Conservation (phyloP, 2,797 vertebrate species). For the Heteromormyrus szaboi region DNA sequence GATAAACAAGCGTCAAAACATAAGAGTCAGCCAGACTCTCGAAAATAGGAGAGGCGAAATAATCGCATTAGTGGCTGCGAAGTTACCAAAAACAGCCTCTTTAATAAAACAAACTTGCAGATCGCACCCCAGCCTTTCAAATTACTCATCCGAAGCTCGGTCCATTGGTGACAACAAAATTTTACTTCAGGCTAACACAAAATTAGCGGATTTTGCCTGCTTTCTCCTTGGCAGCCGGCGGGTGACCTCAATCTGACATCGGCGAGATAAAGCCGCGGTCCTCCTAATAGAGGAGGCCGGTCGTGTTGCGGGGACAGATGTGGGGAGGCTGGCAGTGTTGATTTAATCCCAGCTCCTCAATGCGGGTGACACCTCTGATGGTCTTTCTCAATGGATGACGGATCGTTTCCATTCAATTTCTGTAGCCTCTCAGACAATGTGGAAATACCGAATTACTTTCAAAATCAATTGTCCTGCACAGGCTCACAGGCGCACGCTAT, state of each 20-base stretch:
- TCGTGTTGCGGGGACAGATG: slow-evolving; percentile 26
- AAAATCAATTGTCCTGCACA: slow-evolving; percentile 12
- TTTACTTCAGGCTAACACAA: neutral
- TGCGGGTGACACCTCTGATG: slow-evolving; percentile 14
- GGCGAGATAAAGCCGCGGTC: slow-evolving; percentile 32
- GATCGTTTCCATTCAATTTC: slow-evolving; percentile 13
- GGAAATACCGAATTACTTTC: slow-evolving; percentile 11
- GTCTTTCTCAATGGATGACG: neutral
- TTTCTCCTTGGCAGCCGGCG: slow-evolving; percentile 34
- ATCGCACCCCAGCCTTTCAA: neutral
- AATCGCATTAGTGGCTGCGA: neutral
- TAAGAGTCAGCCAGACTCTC: neutral
- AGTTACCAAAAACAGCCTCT: slow-evolving; percentile 1
- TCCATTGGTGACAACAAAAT: neutral
- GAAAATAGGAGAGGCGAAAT: neutral
- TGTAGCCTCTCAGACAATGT: slow-evolving; percentile 16
- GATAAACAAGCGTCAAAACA: neutral
- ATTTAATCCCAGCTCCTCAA: slow-evolving; percentile 33
- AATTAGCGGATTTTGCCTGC: neutral
- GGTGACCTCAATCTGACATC: slow-evolving; percentile 35
- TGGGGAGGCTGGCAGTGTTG: slow-evolving; percentile 11
- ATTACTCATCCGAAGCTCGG: neutral
- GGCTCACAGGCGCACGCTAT: neutral
- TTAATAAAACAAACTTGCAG: neutral
- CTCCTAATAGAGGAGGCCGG: slow-evolving; percentile 34